Base-by-base conservation (phyloP, 2,113 vertebrate genomes). In the Pyxicephalus adspersus region DNA sequence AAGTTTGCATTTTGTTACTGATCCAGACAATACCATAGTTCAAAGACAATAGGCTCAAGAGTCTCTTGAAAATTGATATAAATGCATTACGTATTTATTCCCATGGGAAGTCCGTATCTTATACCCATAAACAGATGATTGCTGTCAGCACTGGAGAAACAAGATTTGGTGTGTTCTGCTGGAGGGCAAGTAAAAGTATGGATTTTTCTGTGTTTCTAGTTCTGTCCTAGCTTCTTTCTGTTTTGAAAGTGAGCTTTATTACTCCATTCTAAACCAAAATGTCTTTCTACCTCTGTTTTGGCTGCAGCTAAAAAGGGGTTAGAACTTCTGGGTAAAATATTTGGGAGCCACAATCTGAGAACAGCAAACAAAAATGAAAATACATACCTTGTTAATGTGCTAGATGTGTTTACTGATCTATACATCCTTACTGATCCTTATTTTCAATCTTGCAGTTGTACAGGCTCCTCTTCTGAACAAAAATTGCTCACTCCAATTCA, bases 71-170 rank as follows among this genome's bases (percentile, higher is more conserved):
- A 67, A 45, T 31, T 23, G 15, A 68, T 23, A 51, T 23, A 60
- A 81, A 80, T 19, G 81, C 68, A 17, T 1, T 25, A 1, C 60
- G 31, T 23, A 55, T 58, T 80, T 2, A 18, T 80, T 84, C 20
- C 79, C 70, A 19, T 81, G 54, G 66, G 52, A 34, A 85, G 86
- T 82, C 85, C 76, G 76, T 84, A 51, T 38, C 68, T 26, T 86
- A 61, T 86, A 38, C 52, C 84, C 9, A 87, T 86, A 75, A 87
- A 61, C 83, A 87, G 86, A 84, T 86, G 66, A 85, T 25, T 71
- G 55, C 9, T 78, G 84, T 83, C 38, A 19, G 64, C 73, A 83
- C 60, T 18, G 74, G 45, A 77, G 29, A 78, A 23, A 29, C 60
- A 73, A 26, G 16, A 70, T 50, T 54, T 63, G 57, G 58, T 64